phyloP scores from a whole-genome alignment of 1,140 invertebrate species.

The Drosophila ananassae region DNA sequence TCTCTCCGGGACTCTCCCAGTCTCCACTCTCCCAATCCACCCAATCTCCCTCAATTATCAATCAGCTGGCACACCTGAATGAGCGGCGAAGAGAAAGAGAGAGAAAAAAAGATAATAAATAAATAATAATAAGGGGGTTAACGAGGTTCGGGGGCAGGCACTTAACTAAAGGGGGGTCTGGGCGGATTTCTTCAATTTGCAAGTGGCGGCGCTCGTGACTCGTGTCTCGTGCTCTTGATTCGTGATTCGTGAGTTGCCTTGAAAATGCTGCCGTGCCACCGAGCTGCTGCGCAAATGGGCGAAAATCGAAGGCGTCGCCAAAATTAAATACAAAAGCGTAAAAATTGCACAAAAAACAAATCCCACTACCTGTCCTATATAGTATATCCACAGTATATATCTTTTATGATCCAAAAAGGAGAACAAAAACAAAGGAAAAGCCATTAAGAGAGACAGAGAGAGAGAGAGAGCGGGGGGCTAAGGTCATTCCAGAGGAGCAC shows the following conservation, averaged over 20 bases:
- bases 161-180: not conserved
- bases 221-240: no score
- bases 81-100: not conserved
- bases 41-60: conserved; percentile 39
- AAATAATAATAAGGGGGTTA: conserved; percentile 2
- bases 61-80: conserved; percentile 52
- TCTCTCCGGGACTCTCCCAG: not conserved
- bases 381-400: not conserved
- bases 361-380: not conserved
- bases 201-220: conserved; percentile 71
- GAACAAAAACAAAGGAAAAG: not conserved
- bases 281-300: conserved; percentile 45
- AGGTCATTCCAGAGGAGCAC: not conserved
- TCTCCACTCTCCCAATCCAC: not conserved
- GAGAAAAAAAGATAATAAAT: not conserved
- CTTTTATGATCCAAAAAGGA: not conserved
- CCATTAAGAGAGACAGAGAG: not conserved
- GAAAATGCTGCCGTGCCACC: conserved; percentile 36
- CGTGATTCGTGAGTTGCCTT: conserved; percentile 71
- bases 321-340: conserved; percentile 33
- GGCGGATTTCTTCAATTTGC: conserved; percentile 69
- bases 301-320: conserved; percentile 49
- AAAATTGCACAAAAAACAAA: not conserved
- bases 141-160: not conserved
- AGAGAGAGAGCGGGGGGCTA: not conserved